phyloP scores from a whole-genome alignment of 2,797 vertebrate genomes.

The Microcaecilia unicolor region DNA sequence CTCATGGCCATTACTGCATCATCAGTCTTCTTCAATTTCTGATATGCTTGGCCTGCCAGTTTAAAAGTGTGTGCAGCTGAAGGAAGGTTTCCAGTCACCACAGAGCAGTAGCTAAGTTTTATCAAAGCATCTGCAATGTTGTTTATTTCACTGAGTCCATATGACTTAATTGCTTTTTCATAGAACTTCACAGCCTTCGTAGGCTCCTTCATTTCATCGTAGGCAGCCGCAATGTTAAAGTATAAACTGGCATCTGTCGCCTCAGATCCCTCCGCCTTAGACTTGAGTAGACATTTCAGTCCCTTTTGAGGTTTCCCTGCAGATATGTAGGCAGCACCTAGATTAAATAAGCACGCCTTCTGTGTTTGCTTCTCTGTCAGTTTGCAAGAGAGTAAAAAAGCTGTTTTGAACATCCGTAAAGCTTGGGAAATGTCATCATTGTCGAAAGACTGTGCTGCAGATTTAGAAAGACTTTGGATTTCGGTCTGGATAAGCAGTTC shows the following conservation, averaged over 20 bases:
- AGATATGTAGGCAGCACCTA: not conserved
- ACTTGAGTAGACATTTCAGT: constrained; percentile 6
- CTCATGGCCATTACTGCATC: constrained; percentile 3
- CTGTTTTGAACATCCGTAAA: not conserved
- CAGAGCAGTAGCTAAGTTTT: not conserved
- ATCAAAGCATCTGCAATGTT: not conserved
- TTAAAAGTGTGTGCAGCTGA: constrained; percentile 2
- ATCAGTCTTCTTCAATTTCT: constrained; percentile 3
- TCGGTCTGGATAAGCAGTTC: accelerated
- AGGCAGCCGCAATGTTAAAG: constrained; percentile 6
- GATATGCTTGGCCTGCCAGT: not conserved
- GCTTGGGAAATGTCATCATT: not conserved
- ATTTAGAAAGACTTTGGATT: constrained; percentile 2
- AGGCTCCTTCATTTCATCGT: constrained; percentile 3
- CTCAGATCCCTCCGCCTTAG: not conserved
- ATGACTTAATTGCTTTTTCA: not conserved
- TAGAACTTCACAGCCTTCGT: constrained; percentile 1
- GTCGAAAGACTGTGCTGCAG: not conserved
- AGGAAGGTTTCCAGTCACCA: not conserved
- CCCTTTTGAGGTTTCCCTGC: constrained; percentile 3
- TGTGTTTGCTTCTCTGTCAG: not conserved
- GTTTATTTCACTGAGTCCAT: not conserved
- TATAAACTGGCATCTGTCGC: not conserved
- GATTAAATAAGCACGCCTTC: not conserved
- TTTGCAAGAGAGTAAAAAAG: not conserved